Conservation (phyloP, 2,888 invertebrate species). For the Auanema freiburgensis region DNA sequence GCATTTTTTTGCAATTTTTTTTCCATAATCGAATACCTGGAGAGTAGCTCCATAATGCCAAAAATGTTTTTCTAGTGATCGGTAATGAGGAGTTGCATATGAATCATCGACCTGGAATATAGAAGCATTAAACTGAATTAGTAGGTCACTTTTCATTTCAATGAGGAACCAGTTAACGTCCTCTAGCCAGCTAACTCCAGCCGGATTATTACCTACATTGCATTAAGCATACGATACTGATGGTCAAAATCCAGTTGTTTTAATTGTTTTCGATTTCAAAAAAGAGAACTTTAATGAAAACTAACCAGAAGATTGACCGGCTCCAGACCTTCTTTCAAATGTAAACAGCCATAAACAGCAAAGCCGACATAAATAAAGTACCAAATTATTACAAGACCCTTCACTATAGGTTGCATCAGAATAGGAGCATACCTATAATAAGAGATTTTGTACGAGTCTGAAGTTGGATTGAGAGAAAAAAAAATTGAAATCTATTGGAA, state of each 20-base stretch:
- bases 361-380: conserved; percentile 48
- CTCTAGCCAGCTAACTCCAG: not conserved
- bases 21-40: conserved; percentile 24
- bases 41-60: conserved; percentile 51
- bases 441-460: conserved; percentile 6
- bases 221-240: not conserved
- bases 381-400: conserved; percentile 47
- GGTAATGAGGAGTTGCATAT: conserved; percentile 54
- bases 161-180: not conserved
- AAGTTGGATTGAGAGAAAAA: not conserved
- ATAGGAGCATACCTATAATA: conserved; percentile 49
- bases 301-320: conserved; percentile 44
- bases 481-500: not conserved
- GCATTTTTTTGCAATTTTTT: no score
- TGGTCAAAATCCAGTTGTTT: not conserved
- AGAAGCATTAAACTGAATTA: not conserved
- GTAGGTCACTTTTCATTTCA: not conserved
- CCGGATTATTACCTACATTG: no score
- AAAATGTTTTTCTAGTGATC: conserved; percentile 46
- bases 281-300: no score
- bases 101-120: conserved; percentile 43
- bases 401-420: conserved; percentile 54
- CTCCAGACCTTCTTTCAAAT: conserved; percentile 54
- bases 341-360: conserved; percentile 50
- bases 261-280: not conserved